phyloP scores from a whole-genome alignment of 2,888 invertebrate genomes.

The Euplagia quadripunctaria region DNA sequence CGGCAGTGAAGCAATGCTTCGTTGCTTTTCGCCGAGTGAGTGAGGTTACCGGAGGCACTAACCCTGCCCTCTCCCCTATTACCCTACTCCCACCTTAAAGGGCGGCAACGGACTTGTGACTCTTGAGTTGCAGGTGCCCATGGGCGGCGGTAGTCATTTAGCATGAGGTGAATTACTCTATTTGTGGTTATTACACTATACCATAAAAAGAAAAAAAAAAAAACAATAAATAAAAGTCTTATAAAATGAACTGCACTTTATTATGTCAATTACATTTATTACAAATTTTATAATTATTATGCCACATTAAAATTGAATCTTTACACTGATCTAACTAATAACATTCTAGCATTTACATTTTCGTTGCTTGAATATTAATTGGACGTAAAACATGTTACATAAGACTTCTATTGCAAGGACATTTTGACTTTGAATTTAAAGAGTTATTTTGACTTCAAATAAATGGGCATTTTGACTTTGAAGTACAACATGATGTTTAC shows the following conservation, averaged over 20 bases:
- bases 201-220: no score
- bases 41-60: no score
- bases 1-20: no score
- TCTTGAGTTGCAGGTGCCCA: no score
- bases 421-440: slow-evolving; percentile 1
- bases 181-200: no score
- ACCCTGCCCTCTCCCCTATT: no score
- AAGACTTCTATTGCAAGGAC: not conserved
- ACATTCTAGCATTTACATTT: slow-evolving; percentile 30
- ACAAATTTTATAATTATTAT: slow-evolving; percentile 48
- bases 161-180: no score
- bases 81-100: no score
- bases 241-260: slow-evolving; percentile 47
- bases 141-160: no score
- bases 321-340: slow-evolving; percentile 41
- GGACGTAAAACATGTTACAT: not conserved
- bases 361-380: slow-evolving; percentile 46
- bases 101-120: no score
- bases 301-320: slow-evolving; percentile 42
- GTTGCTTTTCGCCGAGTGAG: no score
- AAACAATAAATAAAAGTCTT: slow-evolving; percentile 9
- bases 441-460: not conserved
- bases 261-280: slow-evolving; percentile 44
- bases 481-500: not conserved
- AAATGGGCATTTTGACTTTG: not conserved